Percentiles rank a stretch among this genome's conserved stretches.
Evolutionary conservation across 2,797 vertebrate species (phyloP).

Genomic region (Prunella strophiata): DNA sequence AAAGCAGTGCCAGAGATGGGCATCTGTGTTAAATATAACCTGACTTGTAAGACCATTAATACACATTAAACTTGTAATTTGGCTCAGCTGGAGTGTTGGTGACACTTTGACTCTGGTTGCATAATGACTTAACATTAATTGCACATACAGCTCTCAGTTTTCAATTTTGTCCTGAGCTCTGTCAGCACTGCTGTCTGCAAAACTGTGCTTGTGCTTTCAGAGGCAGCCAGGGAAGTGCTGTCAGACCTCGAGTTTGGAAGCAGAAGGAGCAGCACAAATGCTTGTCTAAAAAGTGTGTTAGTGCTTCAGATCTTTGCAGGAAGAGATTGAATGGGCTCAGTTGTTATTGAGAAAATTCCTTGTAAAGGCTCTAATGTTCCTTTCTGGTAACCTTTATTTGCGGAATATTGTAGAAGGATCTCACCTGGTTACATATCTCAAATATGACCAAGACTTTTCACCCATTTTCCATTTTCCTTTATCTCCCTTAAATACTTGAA

Average conservation of each 20-base stretch:
- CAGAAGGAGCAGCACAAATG: neutral
- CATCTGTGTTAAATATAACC: neutral
- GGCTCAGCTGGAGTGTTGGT: neutral
- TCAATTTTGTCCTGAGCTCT: neutral
- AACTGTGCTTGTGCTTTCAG: neutral
- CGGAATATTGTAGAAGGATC: neutral
- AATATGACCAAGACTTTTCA: neutral
- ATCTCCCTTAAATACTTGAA: neutral
- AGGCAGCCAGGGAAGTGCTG: neutral
- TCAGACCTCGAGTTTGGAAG: neutral
- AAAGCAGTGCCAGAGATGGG: neutral
- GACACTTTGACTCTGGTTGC: neutral
- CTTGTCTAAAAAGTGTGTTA: neutral
- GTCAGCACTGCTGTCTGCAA: neutral
- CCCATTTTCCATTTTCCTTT: neutral
- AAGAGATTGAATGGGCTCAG: neutral
- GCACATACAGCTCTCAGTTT: accelerated
- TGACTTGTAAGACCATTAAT: neutral
- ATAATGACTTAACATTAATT: neutral
- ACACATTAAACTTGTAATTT: neutral
- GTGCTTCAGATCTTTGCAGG: neutral
- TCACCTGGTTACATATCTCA: neutral
- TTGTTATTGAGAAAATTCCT: neutral
- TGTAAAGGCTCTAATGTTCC: neutral
- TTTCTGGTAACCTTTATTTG: neutral